Conservation (phyloP, 92 coral and sea anemone genomes). For the Anthopleura xanthogrammica region DNA sequence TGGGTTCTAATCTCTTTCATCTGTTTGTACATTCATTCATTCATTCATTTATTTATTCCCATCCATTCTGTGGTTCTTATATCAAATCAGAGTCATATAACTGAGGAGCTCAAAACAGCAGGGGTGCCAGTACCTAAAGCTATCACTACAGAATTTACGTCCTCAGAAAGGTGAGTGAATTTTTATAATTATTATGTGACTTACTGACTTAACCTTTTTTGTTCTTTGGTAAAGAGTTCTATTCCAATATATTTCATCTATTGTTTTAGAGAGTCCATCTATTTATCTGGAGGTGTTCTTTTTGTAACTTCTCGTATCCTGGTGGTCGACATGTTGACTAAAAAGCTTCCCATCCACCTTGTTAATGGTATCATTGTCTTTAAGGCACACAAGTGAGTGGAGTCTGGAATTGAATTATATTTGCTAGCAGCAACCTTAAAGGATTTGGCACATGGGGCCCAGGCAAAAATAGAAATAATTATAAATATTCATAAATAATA, state of each 20-base stretch:
- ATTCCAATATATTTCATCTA: background rate
- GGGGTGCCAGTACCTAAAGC: constrained; percentile 72
- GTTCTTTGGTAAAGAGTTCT: background rate
- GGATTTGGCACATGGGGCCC: background rate
- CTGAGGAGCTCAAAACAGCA: constrained; percentile 63
- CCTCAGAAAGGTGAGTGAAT: constrained; percentile 65
- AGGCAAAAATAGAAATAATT: background rate
- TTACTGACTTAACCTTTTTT: no score
- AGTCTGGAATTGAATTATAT: background rate
- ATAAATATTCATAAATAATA: no score
- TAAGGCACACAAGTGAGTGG: constrained; percentile 92
- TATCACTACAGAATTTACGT: constrained; percentile 75
- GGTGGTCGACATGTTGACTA: constrained; percentile 92
- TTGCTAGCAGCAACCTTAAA: background rate
- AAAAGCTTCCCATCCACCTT: constrained; percentile 86
- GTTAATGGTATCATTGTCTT: constrained; percentile 89
- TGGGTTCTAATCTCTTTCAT: background rate
- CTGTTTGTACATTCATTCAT: background rate
- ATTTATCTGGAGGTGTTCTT: constrained; percentile 86
- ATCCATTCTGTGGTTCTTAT: background rate
- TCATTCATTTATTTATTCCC: background rate
- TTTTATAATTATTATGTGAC: no score
- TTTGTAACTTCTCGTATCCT: constrained; percentile 96
- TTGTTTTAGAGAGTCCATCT: constrained; percentile 67
- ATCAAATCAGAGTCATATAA: constrained; percentile 59